Conservation (phyloP, 2,888 invertebrate genomes). For the Scaptomyza flava region DNA sequence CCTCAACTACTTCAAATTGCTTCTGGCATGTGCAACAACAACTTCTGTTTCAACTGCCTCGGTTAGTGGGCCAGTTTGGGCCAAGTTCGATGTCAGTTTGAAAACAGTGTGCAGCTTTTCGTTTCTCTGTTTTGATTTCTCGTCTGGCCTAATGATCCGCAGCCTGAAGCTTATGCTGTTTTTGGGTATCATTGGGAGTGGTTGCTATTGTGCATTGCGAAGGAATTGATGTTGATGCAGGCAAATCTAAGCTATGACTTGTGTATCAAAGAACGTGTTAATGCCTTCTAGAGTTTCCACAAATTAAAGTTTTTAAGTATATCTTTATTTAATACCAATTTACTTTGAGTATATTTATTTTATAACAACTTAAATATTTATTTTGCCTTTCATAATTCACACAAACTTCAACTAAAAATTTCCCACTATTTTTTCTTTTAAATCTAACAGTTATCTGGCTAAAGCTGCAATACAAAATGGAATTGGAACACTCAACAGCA, state of each 20-base stretch:
- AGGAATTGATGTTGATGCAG: conserved; percentile 44
- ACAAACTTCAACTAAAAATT: conserved; percentile 1
- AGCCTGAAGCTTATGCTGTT: conserved; percentile 52
- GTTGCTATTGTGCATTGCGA: conserved; percentile 29
- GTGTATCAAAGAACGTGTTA: no score
- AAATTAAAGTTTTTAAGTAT: no score
- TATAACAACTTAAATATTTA: no score
- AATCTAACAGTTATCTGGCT: conserved; percentile 12
- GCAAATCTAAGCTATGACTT: background rate
- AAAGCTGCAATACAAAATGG: conserved; percentile 34
- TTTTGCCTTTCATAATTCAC: background rate
- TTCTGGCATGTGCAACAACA: conserved; percentile 50
- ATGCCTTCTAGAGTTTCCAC: no score
- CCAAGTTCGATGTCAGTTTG: conserved; percentile 39
- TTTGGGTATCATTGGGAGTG: conserved; percentile 20
- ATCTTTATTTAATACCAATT: no score
- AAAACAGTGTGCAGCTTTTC: conserved; percentile 59
- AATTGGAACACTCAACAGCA: conserved; percentile 56
- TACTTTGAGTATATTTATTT: no score
- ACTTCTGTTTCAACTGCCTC: conserved; percentile 4
- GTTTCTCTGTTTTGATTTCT: conserved; percentile 47
- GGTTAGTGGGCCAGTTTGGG: conserved; percentile 17
- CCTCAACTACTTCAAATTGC: conserved; percentile 64
- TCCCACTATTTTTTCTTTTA: conserved; percentile 62
- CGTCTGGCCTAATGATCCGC: conserved; percentile 67